Evolutionary conservation across 2,888 invertebrate genomes (phyloP).

Genomic region (Sesamia inferens): DNA sequence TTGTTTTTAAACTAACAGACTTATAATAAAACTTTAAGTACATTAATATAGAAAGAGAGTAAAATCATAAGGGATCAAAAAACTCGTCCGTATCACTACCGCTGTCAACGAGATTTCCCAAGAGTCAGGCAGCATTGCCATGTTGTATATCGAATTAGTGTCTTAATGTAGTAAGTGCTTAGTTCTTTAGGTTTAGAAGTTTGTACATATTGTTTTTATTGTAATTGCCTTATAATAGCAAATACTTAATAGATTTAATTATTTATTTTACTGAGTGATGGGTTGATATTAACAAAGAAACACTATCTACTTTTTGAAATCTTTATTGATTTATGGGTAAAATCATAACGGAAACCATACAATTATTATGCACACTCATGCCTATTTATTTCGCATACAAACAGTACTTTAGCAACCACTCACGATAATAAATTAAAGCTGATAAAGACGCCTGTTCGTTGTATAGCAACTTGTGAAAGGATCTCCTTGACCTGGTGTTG

Average conservation of each 20-base stretch:
- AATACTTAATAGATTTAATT: too few species aligned
- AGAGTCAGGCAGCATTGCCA: not conserved
- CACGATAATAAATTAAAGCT: conserved; percentile 49
- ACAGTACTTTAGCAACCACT: conserved; percentile 17
- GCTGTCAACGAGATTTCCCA: not conserved
- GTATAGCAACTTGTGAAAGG: conserved; percentile 41
- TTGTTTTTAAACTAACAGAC: not conserved
- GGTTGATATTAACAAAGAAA: too few species aligned
- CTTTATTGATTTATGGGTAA: not conserved
- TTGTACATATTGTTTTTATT: too few species aligned
- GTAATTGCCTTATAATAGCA: too few species aligned
- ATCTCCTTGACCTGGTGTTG: conserved; percentile 60
- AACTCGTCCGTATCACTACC: not conserved
- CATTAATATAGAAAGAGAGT: not conserved
- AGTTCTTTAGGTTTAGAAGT: too few species aligned
- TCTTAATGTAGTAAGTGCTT: not conserved
- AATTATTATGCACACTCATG: not conserved
- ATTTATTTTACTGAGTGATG: too few species aligned
- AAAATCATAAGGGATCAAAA: not conserved
- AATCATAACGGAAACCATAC: not conserved
- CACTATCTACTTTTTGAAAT: too few species aligned
- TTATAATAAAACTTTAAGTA: too few species aligned
- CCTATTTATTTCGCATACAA: conserved; percentile 15
- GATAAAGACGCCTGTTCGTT: conserved; percentile 39
- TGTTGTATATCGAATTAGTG: not conserved